Conservation (phyloP, 2,797 vertebrate species). For the Acridotheres tristis region DNA sequence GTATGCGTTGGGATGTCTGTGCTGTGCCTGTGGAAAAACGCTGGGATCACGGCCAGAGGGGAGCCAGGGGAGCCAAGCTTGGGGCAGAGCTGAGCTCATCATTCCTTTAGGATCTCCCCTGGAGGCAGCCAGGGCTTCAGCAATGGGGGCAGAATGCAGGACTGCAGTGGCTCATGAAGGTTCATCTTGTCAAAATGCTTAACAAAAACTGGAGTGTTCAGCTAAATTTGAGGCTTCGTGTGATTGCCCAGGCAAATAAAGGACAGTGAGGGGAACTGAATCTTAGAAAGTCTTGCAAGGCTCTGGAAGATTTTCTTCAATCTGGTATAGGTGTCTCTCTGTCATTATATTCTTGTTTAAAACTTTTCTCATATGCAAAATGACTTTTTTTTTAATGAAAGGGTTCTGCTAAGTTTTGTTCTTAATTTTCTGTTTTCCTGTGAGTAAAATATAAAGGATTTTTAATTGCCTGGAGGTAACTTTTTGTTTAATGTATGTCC, state of each 20-base stretch:
- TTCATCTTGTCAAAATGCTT: slow-evolving; percentile 13
- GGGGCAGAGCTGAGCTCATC: neutral
- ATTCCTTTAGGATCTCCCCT: neutral
- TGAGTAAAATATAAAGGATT: neutral
- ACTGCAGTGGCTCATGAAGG: neutral
- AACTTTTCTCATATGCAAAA: neutral
- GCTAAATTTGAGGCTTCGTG: slow-evolving; percentile 11
- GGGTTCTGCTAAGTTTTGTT: neutral
- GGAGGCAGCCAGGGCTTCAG: neutral
- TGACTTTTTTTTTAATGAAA: neutral
- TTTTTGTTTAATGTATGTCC: neutral
- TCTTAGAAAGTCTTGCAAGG: neutral
- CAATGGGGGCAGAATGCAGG: neutral
- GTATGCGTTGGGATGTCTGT: fast-evolving
- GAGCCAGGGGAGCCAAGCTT: neutral
- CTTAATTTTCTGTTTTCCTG: neutral
- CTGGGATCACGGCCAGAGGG: neutral
- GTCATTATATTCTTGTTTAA: neutral
- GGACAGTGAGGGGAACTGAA: neutral
- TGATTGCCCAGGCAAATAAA: neutral
- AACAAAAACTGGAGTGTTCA: neutral
- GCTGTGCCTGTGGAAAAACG: neutral
- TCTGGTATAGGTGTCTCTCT: neutral
- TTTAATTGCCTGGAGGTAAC: neutral
- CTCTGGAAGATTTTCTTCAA: neutral